A percentile compares a stretch with the other conserved stretches of the same genome.
phyloP scores from a whole-genome alignment of 2,113 vertebrate genomes.

The Psilopsiagon aymara region DNA sequence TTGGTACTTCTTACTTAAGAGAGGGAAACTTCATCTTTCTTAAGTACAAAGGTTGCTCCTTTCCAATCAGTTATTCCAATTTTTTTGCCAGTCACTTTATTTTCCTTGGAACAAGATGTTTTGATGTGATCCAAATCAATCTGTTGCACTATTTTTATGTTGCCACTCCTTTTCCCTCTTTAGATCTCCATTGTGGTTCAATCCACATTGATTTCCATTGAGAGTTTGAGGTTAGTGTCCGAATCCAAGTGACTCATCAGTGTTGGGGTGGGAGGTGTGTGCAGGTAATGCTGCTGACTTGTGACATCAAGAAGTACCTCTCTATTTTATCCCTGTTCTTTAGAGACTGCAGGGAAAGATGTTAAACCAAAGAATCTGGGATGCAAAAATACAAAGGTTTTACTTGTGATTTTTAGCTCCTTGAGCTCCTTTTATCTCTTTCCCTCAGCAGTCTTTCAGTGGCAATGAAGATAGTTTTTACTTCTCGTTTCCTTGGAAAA shows the following conservation, averaged over 20 bases:
- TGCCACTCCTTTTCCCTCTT: background rate
- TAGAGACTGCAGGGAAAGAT: background rate
- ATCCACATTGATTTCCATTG: background rate
- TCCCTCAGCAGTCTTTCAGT: background rate
- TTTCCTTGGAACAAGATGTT: background rate
- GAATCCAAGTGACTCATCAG: background rate
- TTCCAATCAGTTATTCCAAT: background rate
- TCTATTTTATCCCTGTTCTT: background rate
- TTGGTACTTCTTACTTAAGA: background rate
- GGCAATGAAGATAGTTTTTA: background rate
- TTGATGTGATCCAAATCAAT: background rate
- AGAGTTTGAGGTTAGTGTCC: background rate
- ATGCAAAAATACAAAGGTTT: background rate
- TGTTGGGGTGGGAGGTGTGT: background rate
- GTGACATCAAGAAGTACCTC: background rate
- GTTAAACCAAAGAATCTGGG: background rate
- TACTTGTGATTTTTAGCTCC: background rate
- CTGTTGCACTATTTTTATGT: background rate
- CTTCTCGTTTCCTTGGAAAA: background rate
- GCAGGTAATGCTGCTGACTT: background rate
- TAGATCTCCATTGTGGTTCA: background rate
- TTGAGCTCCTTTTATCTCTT: background rate
- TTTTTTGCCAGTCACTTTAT: background rate
- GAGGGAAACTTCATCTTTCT: rapidly evolving
- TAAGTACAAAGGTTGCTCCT: background rate